Evolutionary conservation across 2,888 invertebrate genomes (phyloP).

Genomic region (Mimachlamys varia): DNA sequence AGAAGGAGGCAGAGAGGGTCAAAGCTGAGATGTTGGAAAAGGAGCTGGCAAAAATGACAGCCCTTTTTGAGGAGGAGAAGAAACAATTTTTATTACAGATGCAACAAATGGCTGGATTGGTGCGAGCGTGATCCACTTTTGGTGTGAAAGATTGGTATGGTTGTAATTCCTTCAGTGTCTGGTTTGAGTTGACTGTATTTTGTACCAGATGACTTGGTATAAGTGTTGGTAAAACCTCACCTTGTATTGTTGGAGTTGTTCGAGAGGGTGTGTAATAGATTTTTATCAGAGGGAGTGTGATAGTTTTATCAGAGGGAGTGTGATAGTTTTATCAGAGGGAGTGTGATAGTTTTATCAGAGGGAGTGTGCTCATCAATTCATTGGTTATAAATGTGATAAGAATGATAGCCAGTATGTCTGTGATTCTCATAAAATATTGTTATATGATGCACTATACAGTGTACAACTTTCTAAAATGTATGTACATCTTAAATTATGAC

Average conservation of each 20-base stretch:
- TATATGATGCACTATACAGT: not conserved
- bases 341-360: not conserved
- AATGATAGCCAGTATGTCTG: conserved; percentile 8
- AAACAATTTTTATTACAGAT: not conserved
- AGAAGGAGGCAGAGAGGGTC: not conserved
- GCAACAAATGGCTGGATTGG: not conserved
- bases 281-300: not conserved
- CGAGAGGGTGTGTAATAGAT: not conserved
- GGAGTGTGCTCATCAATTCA: conserved; percentile 4
- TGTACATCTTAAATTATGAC: not conserved
- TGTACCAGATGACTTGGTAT: not conserved
- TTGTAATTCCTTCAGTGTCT: not conserved
- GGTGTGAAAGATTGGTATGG: not conserved
- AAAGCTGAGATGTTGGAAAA: not conserved
- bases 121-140: not conserved
- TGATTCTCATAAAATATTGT: not conserved
- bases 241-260: not conserved
- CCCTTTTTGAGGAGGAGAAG: not conserved
- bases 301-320: not conserved
- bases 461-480: not conserved
- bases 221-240: not conserved
- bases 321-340: not conserved
- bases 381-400: conserved; percentile 23
- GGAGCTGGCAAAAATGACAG: not conserved
- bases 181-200: not conserved